Evolutionary conservation across 2,888 invertebrate genomes (phyloP), one percentile per base, ranked within the genome.

Genomic region (Metacarcinus magister): DNA sequence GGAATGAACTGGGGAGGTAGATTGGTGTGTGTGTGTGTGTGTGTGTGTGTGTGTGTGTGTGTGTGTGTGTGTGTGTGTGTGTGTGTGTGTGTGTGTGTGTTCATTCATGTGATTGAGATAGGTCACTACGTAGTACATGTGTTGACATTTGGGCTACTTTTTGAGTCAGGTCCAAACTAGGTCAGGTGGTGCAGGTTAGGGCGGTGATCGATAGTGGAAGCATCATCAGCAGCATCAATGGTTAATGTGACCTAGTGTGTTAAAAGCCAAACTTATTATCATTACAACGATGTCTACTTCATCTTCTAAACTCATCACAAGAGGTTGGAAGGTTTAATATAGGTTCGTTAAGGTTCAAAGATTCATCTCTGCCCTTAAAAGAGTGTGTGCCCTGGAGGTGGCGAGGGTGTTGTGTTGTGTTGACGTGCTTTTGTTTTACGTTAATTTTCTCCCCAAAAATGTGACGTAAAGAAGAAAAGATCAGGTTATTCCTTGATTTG

Each of bases 21-120:
- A 4, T 75, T n/a, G n/a, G 8, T 28, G 28, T 75, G 75, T 28
- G 28, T 28, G 75, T 75, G 75, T 75, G 75, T 75, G 54, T 54
- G 8, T 54, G 54, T 54, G 54, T 54, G 32, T 82, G 82, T 82
- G 82, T 82, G 82, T 82, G 39, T 87, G 87, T 39, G 87, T 87
- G 87, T 87, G 87, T 39, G 87, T 87, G 87, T 87, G 87, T 32
- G 82, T 82, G 82, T 82, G 82, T 82, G 82, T 82, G 82, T 82
- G 82, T 82, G 82, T 82, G 82, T 82, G 82, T 82, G 82, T 82
- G 82, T 32, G 10, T 82, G 32, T 23, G 82, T 39, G 2, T 39
- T 16, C 87, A 8, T 13, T 87, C 39, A 39, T 13, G 13, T 67
- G 67, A 19, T 67, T 23, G 48, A 48, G 13, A 48, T 48, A 48